Evolutionary conservation across 2,888 invertebrate species (phyloP).

Genomic region (Ganaspis brasiliensis): DNA sequence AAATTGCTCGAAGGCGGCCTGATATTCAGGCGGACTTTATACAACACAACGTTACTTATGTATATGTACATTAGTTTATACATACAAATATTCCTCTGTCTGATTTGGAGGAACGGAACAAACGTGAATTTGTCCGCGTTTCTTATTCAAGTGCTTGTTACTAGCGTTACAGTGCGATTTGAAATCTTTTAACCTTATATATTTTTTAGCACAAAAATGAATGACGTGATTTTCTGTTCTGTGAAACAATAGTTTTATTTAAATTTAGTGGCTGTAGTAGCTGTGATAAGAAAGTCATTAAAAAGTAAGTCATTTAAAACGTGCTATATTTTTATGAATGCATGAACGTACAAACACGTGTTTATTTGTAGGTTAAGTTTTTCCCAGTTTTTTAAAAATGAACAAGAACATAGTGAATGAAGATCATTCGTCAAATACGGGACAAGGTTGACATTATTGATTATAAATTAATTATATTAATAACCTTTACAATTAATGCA

Average conservation of each 20-base stretch:
- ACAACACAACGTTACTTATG: too few relatives aligned
- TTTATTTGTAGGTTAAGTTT: background rate
- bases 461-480: background rate
- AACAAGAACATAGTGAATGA: background rate
- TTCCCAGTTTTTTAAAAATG: background rate
- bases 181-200: too few relatives aligned
- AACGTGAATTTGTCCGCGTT: too few relatives aligned
- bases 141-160: too few relatives aligned
- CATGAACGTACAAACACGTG: background rate
- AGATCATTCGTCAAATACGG: background rate
- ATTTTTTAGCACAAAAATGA: too few relatives aligned
- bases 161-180: too few relatives aligned
- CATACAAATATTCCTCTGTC: too few relatives aligned
- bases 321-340: background rate
- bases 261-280: background rate
- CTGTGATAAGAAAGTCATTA: background rate
- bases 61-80: too few relatives aligned
- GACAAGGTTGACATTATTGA: background rate
- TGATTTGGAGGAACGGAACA: too few relatives aligned
- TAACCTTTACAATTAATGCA: background rate
- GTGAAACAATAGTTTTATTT: background rate
- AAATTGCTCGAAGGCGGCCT: too few relatives aligned
- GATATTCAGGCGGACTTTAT: too few relatives aligned
- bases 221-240: too few relatives aligned
- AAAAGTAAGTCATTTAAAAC: background rate